Conservation (phyloP, 2,113 vertebrate species). For the Boleophthalmus pectinirostris region DNA sequence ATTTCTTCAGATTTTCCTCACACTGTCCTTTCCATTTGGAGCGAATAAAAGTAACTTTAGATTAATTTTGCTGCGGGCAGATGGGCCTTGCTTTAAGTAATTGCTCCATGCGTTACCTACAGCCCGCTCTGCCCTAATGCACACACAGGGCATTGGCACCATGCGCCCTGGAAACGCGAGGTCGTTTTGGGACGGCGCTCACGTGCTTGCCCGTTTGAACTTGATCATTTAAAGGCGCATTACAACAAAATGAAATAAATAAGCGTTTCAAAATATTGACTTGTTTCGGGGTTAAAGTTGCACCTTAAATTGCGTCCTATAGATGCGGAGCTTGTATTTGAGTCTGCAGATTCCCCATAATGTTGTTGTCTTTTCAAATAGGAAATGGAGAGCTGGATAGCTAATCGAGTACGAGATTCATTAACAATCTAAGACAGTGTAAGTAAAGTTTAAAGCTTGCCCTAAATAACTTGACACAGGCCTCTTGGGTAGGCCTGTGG, state of each 20-base stretch:
- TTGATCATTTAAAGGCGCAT: not conserved
- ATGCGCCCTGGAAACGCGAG: not conserved
- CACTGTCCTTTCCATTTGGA: not conserved
- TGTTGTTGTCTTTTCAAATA: not conserved
- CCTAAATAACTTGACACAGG: not conserved
- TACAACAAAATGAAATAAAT: not conserved
- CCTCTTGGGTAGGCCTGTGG: not conserved
- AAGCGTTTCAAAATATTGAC: not conserved
- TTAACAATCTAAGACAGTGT: not conserved
- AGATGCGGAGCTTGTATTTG: not conserved
- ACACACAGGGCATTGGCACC: not conserved
- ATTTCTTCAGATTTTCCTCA: not conserved
- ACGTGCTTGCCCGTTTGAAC: conserved; percentile 6
- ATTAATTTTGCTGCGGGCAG: conserved; percentile 31
- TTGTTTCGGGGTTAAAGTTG: not conserved
- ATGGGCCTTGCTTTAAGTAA: conserved; percentile 26
- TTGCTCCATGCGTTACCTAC: not conserved
- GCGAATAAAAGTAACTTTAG: not conserved
- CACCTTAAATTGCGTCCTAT: not conserved
- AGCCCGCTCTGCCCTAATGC: not conserved
- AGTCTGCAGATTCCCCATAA: not conserved
- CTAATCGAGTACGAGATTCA: not conserved
- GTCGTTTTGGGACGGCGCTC: not conserved
- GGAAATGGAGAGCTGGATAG: not conserved
- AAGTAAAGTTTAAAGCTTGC: not conserved